These are phyloP conservation scores for Bungarus multicinctus DNA, from an alignment of 2,113 vertebrate species.

Conservation along the genomic window DNA sequence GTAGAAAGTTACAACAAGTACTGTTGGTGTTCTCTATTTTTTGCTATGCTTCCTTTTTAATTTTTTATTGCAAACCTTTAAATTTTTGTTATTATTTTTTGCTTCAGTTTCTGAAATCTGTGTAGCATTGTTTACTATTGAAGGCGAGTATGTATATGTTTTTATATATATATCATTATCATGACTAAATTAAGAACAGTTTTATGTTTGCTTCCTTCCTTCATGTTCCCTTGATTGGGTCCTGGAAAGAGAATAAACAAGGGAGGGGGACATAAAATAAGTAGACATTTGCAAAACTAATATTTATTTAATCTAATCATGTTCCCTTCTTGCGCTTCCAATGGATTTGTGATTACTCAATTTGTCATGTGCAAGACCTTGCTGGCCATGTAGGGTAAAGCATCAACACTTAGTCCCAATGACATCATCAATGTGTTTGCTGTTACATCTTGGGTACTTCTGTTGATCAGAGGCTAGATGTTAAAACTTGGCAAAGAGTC, in stretches of 20 bases:
- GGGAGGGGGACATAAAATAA: not conserved
- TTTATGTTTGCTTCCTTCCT: constrained; percentile 8
- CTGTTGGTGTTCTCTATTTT: not conserved
- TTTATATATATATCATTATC: not conserved
- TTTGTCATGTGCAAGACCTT: not conserved
- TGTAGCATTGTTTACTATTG: not conserved
- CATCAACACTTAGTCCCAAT: accelerated
- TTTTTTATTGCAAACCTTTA: not conserved
- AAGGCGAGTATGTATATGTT: not conserved
- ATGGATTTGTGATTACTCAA: not conserved
- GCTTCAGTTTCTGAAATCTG: not conserved
- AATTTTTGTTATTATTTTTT: not conserved
- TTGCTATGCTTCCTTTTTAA: not conserved
- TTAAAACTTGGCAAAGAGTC: not conserved
- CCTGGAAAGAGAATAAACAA: constrained; percentile 23
- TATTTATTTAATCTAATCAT: not conserved
- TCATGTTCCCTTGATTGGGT: not conserved
- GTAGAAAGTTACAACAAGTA: not conserved
- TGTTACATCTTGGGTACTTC: constrained; percentile 11
- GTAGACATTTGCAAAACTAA: not conserved
- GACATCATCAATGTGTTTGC: not conserved
- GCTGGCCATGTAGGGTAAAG: not conserved
- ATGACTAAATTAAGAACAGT: constrained; percentile 46
- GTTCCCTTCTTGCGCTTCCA: not conserved
- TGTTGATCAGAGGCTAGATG: not conserved